These are phyloP conservation scores for Pterophyllum scalare DNA, from an alignment of 2,113 vertebrate species.

Conservation along the genomic window DNA sequence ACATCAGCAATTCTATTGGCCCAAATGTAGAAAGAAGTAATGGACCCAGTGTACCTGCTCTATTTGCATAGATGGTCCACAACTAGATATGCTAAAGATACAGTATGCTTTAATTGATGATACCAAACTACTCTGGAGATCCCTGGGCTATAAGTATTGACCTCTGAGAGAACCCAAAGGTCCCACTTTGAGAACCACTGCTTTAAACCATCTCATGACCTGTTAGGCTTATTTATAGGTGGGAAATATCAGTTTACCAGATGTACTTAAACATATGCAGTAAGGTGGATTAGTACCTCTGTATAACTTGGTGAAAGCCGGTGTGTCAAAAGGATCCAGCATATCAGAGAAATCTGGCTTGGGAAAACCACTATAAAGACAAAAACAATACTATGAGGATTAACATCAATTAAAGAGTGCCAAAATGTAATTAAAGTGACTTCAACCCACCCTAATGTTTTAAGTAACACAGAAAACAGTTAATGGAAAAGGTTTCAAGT, in stretches of 20 bases:
- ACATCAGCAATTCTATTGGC: neutral
- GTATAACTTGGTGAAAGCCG: conserved; percentile 94
- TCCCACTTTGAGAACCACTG: neutral
- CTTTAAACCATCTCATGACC: neutral
- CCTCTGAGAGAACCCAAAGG: neutral
- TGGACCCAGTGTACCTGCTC: neutral
- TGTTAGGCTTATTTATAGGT: conserved; percentile 1
- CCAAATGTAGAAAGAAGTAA: neutral
- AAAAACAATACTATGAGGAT: neutral
- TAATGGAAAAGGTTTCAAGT: neutral
- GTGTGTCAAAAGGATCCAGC: conserved; percentile 92
- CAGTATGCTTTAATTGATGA: neutral
- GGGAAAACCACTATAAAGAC: conserved; percentile 81
- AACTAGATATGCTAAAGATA: neutral
- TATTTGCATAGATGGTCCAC: neutral
- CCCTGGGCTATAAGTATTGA: neutral
- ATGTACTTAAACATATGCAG: neutral
- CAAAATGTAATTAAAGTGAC: neutral
- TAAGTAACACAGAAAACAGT: neutral
- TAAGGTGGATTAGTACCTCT: conserved; percentile 81
- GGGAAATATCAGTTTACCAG: neutral
- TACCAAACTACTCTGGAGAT: neutral
- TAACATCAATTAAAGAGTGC: neutral
- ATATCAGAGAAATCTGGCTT: conserved; percentile 89
- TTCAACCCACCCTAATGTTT: neutral